Evolutionary conservation across 2,797 vertebrate genomes (phyloP).

Genomic region (Tamandua tetradactyla): DNA sequence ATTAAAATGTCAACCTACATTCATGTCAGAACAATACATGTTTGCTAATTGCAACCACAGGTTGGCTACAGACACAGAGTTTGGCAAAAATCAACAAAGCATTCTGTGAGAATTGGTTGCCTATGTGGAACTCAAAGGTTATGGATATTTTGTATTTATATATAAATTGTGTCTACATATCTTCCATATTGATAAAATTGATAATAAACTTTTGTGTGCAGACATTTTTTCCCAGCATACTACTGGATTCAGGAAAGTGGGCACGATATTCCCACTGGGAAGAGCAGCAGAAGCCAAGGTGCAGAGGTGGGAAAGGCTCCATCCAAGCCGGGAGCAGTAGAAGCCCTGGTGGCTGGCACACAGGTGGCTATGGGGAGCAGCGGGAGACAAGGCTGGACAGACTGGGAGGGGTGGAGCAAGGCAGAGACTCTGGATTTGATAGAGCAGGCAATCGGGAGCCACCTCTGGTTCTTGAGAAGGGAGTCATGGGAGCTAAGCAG

Average conservation of each 20-base stretch:
- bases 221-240: not conserved
- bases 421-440: not conserved
- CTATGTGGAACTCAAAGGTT: not conserved
- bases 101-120: not conserved
- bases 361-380: not conserved
- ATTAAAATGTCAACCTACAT: not conserved
- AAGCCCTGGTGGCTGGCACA: not conserved
- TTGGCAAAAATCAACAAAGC: not conserved
- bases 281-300: not conserved
- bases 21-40: not conserved
- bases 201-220: not conserved
- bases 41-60: not conserved
- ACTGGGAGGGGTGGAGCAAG: not conserved
- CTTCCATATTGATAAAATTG: not conserved
- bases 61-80: not conserved
- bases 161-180: not conserved
- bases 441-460: conserved; percentile 20
- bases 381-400: not conserved
- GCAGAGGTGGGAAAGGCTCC: not conserved
- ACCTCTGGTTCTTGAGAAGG: not conserved
- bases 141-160: not conserved
- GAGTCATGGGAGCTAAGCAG: not conserved
- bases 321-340: not conserved
- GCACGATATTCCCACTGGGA: not conserved
- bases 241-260: not conserved